phyloP scores from a whole-genome alignment of 2,113 vertebrate genomes.

The Zosterops hypoxanthus region DNA sequence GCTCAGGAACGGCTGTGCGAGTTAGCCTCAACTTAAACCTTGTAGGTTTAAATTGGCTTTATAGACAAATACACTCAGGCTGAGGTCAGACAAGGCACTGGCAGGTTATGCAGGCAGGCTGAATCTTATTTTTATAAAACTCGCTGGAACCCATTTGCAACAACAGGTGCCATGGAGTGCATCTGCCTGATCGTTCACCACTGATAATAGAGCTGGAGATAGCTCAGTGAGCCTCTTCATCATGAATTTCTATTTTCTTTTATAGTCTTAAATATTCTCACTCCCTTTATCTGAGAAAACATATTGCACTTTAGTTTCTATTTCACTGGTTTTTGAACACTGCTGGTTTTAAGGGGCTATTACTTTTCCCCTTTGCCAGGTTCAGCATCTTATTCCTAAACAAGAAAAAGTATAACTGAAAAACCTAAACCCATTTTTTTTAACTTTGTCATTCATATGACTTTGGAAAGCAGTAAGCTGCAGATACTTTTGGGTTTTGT shows the following conservation, averaged over 20 bases:
- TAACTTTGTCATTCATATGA: not conserved
- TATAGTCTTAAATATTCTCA: not conserved
- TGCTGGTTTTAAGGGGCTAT: not conserved
- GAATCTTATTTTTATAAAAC: not conserved
- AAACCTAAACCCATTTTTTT: not conserved
- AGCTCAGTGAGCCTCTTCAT: constrained; percentile 12
- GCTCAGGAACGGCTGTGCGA: not conserved
- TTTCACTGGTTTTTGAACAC: not conserved
- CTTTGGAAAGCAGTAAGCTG: not conserved
- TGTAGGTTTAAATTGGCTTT: not conserved
- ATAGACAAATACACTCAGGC: not conserved
- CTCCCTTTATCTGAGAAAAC: not conserved
- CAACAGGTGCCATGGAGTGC: not conserved
- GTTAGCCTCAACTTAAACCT: not conserved
- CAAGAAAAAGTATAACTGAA: not conserved
- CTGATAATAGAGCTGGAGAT: not conserved
- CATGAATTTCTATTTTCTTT: constrained; percentile 26
- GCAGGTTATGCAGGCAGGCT: not conserved
- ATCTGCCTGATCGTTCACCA: not conserved
- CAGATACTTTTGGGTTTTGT: not conserved
- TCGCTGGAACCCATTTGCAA: not conserved
- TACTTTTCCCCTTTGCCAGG: not conserved
- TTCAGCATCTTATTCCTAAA: not conserved
- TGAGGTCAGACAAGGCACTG: not conserved
- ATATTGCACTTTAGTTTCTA: not conserved